These are phyloP conservation scores for Macrophya alboannulata DNA, from an alignment of 2,888 invertebrate genomes.

Conservation along the genomic window DNA sequence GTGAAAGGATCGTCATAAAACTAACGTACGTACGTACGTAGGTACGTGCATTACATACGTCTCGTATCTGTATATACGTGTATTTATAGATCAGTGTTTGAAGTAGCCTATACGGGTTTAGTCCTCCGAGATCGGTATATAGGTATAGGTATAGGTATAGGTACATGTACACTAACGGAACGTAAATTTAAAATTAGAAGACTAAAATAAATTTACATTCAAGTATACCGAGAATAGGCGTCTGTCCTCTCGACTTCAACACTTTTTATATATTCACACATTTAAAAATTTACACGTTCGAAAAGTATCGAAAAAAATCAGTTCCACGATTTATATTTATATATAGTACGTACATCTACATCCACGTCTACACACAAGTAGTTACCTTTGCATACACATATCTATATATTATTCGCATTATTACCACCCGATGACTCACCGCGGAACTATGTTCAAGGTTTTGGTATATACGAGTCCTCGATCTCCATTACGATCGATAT, in stretches of 20 bases:
- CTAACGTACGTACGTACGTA: not conserved
- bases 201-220: conserved; percentile 36
- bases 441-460: conserved; percentile 9
- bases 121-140: conserved; percentile 16
- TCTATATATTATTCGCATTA: not conserved
- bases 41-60: not conserved
- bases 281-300: not conserved
- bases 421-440: not conserved
- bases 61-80: not conserved
- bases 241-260: conserved; percentile 13
- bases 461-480: not conserved
- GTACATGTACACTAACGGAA: not conserved
- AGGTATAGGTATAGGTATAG: not conserved
- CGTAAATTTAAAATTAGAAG: conserved; percentile 47
- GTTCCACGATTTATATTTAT: not conserved
- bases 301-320: not conserved
- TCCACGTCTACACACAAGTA: not conserved
- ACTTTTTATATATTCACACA: not conserved
- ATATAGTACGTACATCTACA: not conserved
- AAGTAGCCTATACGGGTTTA: not conserved
- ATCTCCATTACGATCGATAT: not conserved
- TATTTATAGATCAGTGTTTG: conserved; percentile 30
- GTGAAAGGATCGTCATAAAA: conserved; percentile 27
- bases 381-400: not conserved
- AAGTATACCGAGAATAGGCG: conserved; percentile 22